A percentile compares a stretch with the other conserved stretches of the same genome.
Evolutionary conservation across 2,797 vertebrate genomes (phyloP).

Genomic region (Clarias pachynema): DNA sequence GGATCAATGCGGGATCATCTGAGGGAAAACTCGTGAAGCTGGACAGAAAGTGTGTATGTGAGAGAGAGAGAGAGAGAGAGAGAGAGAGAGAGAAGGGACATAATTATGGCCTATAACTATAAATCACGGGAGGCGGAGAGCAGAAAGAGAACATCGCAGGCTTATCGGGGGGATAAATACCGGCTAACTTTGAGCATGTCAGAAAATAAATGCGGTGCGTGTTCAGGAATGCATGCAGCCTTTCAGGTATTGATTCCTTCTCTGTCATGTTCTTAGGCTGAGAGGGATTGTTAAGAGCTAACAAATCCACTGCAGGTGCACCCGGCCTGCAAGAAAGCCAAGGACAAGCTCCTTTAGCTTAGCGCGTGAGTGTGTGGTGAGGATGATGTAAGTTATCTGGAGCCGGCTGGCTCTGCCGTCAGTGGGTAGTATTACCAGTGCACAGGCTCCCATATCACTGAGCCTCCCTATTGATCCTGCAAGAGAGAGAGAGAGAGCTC

Average conservation of each 20-base stretch:
- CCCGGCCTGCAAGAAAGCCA: not conserved
- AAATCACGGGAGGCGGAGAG: not conserved
- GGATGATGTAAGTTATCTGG: not conserved
- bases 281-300: conserved; percentile 18
- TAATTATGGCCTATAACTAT: not conserved
- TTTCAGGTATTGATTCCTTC: conserved; percentile 7
- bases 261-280: conserved; percentile 22
- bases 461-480: conserved; percentile 25
- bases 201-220: not conserved
- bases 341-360: conserved; percentile 12
- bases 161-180: not conserved
- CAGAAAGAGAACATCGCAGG: not conserved
- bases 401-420: not conserved
- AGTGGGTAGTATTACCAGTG: conserved; percentile 20
- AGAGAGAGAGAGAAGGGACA: not conserved
- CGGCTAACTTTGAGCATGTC: not conserved
- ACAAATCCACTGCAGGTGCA: conserved; percentile 34
- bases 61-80: not conserved
- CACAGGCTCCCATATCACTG: conserved; percentile 9
- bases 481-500: not conserved
- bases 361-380: not conserved
- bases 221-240: conserved; percentile 18
- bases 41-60: not conserved
- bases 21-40: not conserved
- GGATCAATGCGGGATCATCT: conserved; percentile 3